Conservation (phyloP, 2,113 vertebrate species). For the Isichthys henryi region DNA sequence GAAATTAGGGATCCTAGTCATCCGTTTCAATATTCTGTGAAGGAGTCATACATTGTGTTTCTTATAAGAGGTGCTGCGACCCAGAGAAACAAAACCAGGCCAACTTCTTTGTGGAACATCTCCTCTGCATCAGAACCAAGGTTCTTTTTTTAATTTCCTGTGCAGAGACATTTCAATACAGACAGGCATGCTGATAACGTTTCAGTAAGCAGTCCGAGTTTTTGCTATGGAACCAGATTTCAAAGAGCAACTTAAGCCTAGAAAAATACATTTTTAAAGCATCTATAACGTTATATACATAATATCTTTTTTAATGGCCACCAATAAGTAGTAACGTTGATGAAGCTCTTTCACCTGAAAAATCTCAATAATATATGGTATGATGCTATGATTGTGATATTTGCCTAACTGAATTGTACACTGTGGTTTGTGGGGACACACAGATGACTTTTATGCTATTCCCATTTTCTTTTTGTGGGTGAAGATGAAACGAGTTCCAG, state of each 20-base stretch:
- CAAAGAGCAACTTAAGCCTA: not conserved
- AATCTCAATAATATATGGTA: not conserved
- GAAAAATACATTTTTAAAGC: not conserved
- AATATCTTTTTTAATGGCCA: not conserved
- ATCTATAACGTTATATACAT: not conserved
- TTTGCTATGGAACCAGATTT: not conserved
- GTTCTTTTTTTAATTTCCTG: not conserved
- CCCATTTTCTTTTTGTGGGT: not conserved
- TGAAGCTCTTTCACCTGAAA: not conserved
- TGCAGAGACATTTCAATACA: not conserved
- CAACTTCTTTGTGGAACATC: not conserved
- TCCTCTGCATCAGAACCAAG: not conserved
- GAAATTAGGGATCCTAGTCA: not conserved
- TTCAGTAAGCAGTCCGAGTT: not conserved
- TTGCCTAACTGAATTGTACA: not conserved
- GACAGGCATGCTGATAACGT: not conserved
- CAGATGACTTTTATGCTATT: not conserved
- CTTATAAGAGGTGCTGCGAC: not conserved
- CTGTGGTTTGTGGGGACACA: not conserved
- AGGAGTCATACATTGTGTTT: not conserved
- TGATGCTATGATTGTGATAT: not conserved
- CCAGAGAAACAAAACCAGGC: not conserved
- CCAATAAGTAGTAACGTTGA: not conserved
- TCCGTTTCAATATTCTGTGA: not conserved
- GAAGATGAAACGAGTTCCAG: not conserved